These are phyloP conservation scores for Pristionchus mayeri DNA, from an alignment of 2,888 invertebrate genomes.

Conservation along the genomic window DNA sequence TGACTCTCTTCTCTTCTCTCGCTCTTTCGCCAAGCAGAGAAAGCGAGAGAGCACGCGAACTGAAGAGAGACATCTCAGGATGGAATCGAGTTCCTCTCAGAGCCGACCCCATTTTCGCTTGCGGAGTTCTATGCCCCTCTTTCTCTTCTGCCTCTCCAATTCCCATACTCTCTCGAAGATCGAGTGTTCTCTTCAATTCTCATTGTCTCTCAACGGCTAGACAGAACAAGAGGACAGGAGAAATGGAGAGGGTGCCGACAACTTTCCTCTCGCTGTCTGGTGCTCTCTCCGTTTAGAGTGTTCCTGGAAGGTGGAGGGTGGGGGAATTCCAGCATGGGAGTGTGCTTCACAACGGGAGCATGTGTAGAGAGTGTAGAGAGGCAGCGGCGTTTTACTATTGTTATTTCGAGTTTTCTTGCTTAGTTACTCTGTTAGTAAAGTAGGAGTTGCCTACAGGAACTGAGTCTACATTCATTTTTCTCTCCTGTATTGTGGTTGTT, in stretches of 20 bases:
- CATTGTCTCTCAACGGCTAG: not conserved
- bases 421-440: not conserved
- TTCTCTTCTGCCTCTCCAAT: not conserved
- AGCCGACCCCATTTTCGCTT: conserved; percentile 7
- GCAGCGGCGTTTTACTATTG: not conserved
- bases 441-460: not conserved
- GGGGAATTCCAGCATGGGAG: not conserved
- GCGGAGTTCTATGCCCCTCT: not conserved
- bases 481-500: not conserved
- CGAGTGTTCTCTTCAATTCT: not conserved
- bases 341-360: not conserved
- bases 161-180: not conserved
- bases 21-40: too few relatives aligned
- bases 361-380: not conserved
- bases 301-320: not conserved
- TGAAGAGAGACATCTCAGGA: not conserved
- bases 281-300: not conserved
- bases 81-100: not conserved
- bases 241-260: not conserved
- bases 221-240: not conserved
- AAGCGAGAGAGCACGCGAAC: not conserved
- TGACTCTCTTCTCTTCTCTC: too few relatives aligned
- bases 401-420: not conserved
- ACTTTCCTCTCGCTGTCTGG: too few relatives aligned
- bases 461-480: not conserved